Evolutionary conservation across 2,113 vertebrate species (phyloP), one percentile per base, ranked within the genome.

Genomic region (Mustela lutreola): DNA sequence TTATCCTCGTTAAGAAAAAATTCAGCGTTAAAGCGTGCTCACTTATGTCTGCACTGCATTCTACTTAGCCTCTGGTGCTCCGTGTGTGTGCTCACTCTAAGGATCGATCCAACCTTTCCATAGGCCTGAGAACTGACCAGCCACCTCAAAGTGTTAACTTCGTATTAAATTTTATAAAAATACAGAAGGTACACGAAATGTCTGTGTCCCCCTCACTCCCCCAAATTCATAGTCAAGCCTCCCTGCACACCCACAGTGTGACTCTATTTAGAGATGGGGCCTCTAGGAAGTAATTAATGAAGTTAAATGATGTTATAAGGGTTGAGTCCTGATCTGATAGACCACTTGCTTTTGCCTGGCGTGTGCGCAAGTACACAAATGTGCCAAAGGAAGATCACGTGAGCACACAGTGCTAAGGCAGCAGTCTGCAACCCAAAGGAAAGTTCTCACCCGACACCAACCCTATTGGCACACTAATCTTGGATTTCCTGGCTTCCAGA

Each of bases 151-250:
- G 42, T 45, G 24, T 83, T 42, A 91, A 78, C 31, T 67, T 67
- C 39, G 18, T 79, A 95, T 84, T 95, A 22, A 45, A 84, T 70
- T 85, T 24, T 78, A 36, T 11, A 78, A 85, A 78, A 95, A 79
- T 9, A 45, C 19, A 91, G 48, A 70, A 67, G 76, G 39, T 39
- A 42, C 48, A 79, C 22, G 60, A 78, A 90, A 90, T 58, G n/a
- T 39, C 21, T 83, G 14, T 24, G 14, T 80, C 42, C 33, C 22
- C 56, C 28, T 31, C 16, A 1, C 45, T 12, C 7, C 19, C 14
- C 19, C 10, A 71, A 80, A 65, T 36, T 89, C 78, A n/a, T 58
- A 42, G 11, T 89, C 67, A 95, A 45, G 58, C 48, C 4, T 42
- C 42, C 42, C 42, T 42, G 42, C 42, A 42, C 42, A 78, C 8